Base-by-base conservation (phyloP, 2,797 vertebrate species). In the Taenioides sp. region DNA sequence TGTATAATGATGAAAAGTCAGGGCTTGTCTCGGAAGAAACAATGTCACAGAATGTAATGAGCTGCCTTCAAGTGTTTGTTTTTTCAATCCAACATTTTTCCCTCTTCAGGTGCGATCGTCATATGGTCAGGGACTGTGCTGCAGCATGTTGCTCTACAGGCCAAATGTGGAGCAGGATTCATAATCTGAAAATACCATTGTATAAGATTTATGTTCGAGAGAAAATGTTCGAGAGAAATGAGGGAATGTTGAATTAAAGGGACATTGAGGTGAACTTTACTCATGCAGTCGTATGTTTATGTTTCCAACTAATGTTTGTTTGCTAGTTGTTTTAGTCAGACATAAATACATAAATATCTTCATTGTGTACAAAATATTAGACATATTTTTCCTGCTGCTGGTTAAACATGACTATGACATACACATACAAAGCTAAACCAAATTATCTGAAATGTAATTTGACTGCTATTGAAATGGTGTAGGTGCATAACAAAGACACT, bases 1-100 rank as follows among this genome's bases (percentile, higher is more conserved):
- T 94, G 95, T 94, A 93, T 92, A 92, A 94, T 73, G 90, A 89
- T 89, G 95, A 97, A 94, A 82, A 88, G 95, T 97, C 93, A 87
- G 83, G 95, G 95, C 96, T 96, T 97, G 97, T 93, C 94, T 93
- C 27, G 81, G 86, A 82, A 92, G 90, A 93, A 94, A 93, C 92
- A 90, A 80, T 94, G 93, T 95, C 91, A 74, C 87, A 84, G 78
- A 65, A 85, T 37, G 92, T 90, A 93, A 90, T 88, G 84, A 77
- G 62, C 88, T 79, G 76, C 72, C 91, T 93, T 90, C 89, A 87
- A 89, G 88, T 85, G 82, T 90, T 86, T 91, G 87, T 90, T 91
- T 84, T 92, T 90, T 82, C 79, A 84, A 90, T 40, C 92, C 89
- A 80, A 79, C 79, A 86, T 91, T 92, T 89, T 90, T 84, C 81